Conservation (phyloP, 1,140 invertebrate genomes). For the Drosophila dunni region DNA sequence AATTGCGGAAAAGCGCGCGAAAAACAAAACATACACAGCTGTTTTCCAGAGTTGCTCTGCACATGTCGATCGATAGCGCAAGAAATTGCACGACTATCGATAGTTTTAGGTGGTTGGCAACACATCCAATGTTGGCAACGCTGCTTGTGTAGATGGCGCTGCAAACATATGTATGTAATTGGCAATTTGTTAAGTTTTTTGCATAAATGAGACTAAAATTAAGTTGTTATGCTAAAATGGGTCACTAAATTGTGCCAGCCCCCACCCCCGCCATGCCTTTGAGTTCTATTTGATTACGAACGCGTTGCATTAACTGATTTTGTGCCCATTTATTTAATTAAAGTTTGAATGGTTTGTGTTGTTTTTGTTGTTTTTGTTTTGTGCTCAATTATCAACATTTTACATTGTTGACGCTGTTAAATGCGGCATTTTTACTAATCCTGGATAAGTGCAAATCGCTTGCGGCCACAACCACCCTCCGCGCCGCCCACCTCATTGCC, state of each 20-base stretch:
- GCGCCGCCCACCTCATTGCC: background rate
- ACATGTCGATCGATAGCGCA: background rate
- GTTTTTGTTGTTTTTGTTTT: background rate
- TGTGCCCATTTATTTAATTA: too few relatives aligned
- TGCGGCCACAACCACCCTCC: slow-evolving; percentile 48
- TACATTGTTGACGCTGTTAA: slow-evolving; percentile 67
- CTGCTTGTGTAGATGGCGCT: slow-evolving; percentile 26
- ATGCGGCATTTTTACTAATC: slow-evolving; percentile 74
- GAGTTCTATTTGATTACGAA: slow-evolving; percentile 3
- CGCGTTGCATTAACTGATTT: too few relatives aligned
- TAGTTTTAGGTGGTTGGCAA: slow-evolving; percentile 34
- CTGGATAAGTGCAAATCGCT: slow-evolving; percentile 69
- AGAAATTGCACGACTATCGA: background rate
- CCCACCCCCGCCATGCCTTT: too few relatives aligned
- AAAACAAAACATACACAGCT: slow-evolving; percentile 39
- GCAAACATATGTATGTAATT: background rate
- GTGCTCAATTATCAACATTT: slow-evolving; percentile 11
- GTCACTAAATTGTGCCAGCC: too few relatives aligned
- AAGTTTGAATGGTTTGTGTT: too few relatives aligned
- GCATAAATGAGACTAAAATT: too few relatives aligned
- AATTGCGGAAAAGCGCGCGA: slow-evolving; percentile 43
- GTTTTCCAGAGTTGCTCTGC: slow-evolving; percentile 25
- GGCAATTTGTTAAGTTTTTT: too few relatives aligned
- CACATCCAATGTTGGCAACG: background rate
- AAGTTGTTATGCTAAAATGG: too few relatives aligned